Conservation (phyloP, 2,888 invertebrate species). For the Caenorhabditis panamensis region DNA sequence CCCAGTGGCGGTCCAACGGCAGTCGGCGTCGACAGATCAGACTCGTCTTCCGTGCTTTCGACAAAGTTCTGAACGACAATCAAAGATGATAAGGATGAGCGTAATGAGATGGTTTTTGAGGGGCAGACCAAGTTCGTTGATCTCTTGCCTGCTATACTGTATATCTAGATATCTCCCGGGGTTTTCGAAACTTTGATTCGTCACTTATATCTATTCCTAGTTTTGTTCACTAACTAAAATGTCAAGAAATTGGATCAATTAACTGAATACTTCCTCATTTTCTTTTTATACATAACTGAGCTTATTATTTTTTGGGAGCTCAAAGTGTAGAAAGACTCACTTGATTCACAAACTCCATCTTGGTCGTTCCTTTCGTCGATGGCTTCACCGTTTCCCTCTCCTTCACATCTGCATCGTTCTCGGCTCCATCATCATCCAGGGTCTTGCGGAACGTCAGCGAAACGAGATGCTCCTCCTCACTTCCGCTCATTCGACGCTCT, state of each 20-base stretch:
- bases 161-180: not conserved
- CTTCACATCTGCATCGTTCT: constrained; percentile 6
- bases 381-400: constrained; percentile 16
- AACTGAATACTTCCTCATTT: not conserved
- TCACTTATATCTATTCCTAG: not conserved
- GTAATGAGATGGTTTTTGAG: not conserved
- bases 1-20: constrained; percentile 55
- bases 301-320: not conserved
- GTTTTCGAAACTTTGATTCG: not conserved
- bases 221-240: not conserved
- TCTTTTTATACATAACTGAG: not conserved
- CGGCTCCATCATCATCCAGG: constrained; percentile 17
- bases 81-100: not conserved
- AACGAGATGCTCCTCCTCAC: constrained; percentile 55
- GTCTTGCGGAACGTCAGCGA: constrained; percentile 51
- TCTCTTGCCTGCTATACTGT: not conserved
- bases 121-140: not conserved
- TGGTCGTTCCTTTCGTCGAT: not conserved
- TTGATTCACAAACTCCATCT: constrained; percentile 60
- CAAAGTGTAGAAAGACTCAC: constrained; percentile 11
- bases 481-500: constrained; percentile 41
- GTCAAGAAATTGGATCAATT: not conserved
- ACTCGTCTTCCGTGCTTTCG: constrained; percentile 56
- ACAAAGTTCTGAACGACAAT: constrained; percentile 55
- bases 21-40: constrained; percentile 61